Evolutionary conservation across 2,888 invertebrate species (phyloP).

Genomic region (Melipona bicolor): DNA sequence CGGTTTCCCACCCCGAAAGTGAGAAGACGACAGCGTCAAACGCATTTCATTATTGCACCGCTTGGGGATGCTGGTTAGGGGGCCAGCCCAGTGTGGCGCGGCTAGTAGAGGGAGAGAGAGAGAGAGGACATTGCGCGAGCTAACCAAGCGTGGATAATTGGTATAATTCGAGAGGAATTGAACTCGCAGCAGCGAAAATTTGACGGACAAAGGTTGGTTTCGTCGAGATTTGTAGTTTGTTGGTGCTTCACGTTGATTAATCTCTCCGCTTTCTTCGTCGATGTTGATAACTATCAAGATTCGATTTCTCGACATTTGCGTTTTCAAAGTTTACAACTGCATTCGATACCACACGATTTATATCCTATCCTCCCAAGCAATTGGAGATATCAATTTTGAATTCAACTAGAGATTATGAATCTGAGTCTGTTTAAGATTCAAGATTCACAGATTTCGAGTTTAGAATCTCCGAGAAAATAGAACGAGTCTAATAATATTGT

Average conservation of each 20-base stretch:
- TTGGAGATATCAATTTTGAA: too few relatives aligned
- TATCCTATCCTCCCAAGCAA: too few relatives aligned
- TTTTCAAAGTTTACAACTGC: neutral
- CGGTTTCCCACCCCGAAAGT: conserved; percentile 28
- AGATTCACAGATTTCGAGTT: too few relatives aligned
- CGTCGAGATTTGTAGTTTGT: neutral
- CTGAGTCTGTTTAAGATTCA: too few relatives aligned
- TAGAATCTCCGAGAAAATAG: too few relatives aligned
- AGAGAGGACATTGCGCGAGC: too few relatives aligned
- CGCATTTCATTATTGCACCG: conserved; percentile 65
- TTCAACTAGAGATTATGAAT: neutral
- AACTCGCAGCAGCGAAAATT: neutral
- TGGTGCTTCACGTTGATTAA: too few relatives aligned
- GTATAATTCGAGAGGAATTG: neutral
- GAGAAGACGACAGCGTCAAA: conserved; percentile 64
- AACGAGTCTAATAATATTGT: too few relatives aligned
- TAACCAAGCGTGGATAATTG: neutral
- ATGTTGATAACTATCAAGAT: too few relatives aligned
- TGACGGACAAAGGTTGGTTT: neutral
- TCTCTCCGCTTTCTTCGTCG: too few relatives aligned
- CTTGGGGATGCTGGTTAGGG: neutral
- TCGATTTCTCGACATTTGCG: neutral
- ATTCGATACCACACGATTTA: too few relatives aligned
- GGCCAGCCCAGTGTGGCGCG: neutral
- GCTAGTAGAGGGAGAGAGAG: too few relatives aligned